Conservation (phyloP, 2,113 vertebrate genomes). For the Chiloscyllium plagiosum region DNA sequence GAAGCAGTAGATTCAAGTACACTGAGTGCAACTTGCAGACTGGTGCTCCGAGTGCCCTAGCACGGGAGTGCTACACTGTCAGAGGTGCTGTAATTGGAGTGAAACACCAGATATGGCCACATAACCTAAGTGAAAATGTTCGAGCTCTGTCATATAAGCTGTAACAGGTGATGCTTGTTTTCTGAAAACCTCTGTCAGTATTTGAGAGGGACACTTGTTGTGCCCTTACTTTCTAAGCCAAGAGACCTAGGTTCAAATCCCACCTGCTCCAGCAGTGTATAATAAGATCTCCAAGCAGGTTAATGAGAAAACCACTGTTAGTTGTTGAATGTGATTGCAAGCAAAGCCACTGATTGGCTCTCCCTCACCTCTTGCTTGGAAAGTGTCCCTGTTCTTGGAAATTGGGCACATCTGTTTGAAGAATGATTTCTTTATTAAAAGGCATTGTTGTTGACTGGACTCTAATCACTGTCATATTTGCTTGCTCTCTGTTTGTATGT, state of each 20-base stretch:
- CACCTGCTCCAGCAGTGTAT: too few species aligned
- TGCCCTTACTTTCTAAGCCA: too few species aligned
- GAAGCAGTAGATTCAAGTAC: background rate
- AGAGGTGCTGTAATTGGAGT: background rate
- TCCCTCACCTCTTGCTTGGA: background rate
- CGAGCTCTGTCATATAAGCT: background rate
- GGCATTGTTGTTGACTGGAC: background rate
- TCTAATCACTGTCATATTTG: background rate
- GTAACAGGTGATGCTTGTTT: background rate
- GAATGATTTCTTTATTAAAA: background rate
- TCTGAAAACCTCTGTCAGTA: background rate
- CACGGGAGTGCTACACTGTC: background rate
- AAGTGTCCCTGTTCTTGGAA: background rate
- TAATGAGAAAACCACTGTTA: background rate
- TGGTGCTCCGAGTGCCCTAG: background rate
- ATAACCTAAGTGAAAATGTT: background rate
- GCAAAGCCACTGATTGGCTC: background rate
- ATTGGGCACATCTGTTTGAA: background rate
- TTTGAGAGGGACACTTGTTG: background rate
- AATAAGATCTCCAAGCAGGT: too few species aligned
- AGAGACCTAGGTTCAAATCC: too few species aligned
- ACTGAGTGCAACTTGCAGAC: background rate
- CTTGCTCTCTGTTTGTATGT: background rate
- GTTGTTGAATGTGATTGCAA: background rate
- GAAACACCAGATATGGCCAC: background rate